phyloP scores from a whole-genome alignment of 2,888 invertebrate species.

The Rosalia funebris region DNA sequence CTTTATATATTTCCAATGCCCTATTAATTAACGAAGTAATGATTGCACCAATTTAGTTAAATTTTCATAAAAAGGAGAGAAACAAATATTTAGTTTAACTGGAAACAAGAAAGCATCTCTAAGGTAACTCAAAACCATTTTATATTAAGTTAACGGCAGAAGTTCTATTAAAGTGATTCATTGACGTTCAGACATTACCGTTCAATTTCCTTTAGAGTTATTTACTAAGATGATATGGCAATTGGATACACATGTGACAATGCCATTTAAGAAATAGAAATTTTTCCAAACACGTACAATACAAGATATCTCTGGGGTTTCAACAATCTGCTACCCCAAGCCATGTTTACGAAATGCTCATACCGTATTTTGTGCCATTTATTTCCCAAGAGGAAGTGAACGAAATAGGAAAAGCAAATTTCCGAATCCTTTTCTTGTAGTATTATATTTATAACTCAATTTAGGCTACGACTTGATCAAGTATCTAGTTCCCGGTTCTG shows the following conservation, averaged over 20 bases:
- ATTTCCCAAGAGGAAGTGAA: slow-evolving; percentile 51
- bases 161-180: no score
- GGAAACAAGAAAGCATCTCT: no score
- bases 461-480: slow-evolving; percentile 5
- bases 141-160: no score
- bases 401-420: slow-evolving; percentile 31
- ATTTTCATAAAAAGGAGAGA: no score
- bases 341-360: slow-evolving; percentile 55
- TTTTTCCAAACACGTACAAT: slow-evolving; percentile 54
- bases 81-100: no score
- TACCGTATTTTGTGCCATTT: slow-evolving; percentile 49
- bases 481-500: no score
- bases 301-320: slow-evolving; percentile 44
- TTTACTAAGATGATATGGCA: slow-evolving; percentile 37
- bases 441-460: slow-evolving; percentile 23
- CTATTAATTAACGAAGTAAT: no score
- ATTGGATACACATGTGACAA: slow-evolving; percentile 50
- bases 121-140: no score
- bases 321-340: slow-evolving; percentile 46
- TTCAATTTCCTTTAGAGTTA: slow-evolving; percentile 40
- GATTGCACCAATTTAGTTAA: no score
- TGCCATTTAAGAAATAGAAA: slow-evolving; percentile 50
- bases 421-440: slow-evolving; percentile 25
- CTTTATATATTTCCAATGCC: no score
- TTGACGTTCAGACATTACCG: no score